Base-by-base conservation (phyloP, 2,113 vertebrate genomes). In the Vicugna pacos region DNA sequence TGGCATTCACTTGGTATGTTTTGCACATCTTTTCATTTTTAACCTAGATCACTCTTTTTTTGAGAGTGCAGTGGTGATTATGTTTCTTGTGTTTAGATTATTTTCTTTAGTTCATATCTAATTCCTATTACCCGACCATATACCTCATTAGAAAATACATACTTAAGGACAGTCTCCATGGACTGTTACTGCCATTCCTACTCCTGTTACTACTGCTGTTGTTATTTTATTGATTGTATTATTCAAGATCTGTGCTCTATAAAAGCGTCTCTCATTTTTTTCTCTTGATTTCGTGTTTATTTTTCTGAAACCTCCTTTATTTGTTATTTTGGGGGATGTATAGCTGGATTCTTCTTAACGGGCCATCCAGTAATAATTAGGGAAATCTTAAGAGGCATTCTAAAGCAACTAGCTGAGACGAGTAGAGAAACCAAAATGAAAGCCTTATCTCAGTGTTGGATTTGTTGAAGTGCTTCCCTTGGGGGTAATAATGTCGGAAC, bases 51-150 rank as follows among this genome's bases (percentile, higher is more conserved):
- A 76, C 30, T 52, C 35, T 48, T 62, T 69, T 35, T 91, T 16
- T 11, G 11, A 0, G 2, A 1, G 0, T n/a, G 5, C 19, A 0
- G 2, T 38, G 8, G 8, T 64, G 46, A 54, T 75, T 72, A 20
- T 90, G 30, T 72, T 32, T 89, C 8, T 93, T 70, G 16, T 13
- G 28, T 80, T 24, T 56, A 65, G 38, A 42, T 11, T 70, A 2
- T 86, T 22, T 92, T 80, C 54, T 83, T 70, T 69, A 89, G 28
- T 70, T 32, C 13, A 38, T 76, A 73, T 76, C 22, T 70, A 70
- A 35, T 75, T 87, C 20, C 15, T 32, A 26, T 22, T n/a, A 69
- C 15, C 4, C 9, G 80, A 46, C 15, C 11, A 20, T 54, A 20
- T 46, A 35, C n/a, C 73, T 93, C 3, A 14, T 0, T 80, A 3